Conservation (phyloP, 2,888 invertebrate genomes). For the Erebia epiphron region DNA sequence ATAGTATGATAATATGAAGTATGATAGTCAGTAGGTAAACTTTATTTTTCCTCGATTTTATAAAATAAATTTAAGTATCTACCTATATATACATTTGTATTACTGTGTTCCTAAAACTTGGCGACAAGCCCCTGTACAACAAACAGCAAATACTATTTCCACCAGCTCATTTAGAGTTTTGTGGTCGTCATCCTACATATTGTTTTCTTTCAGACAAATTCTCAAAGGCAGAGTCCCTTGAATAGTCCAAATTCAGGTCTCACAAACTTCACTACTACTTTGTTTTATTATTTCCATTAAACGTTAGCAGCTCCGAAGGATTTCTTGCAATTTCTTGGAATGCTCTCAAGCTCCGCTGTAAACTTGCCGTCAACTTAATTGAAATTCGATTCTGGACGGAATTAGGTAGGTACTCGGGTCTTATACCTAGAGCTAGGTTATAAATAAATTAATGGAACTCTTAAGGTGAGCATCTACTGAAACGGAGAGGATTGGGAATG, state of each 20-base stretch:
- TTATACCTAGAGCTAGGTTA: background rate
- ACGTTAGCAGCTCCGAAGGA: constrained; percentile 49
- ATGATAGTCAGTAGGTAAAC: no score
- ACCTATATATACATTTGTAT: no score
- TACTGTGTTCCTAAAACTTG: no score
- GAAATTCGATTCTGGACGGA: constrained; percentile 41
- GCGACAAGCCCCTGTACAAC: background rate
- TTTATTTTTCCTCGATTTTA: no score
- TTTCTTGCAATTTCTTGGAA: constrained; percentile 42
- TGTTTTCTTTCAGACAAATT: background rate
- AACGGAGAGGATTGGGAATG: no score
- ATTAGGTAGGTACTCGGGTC: constrained; percentile 25
- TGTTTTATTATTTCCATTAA: constrained; percentile 47
- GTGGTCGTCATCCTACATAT: background rate
- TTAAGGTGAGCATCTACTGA: background rate
- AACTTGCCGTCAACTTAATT: constrained; percentile 45
- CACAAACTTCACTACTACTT: constrained; percentile 9
- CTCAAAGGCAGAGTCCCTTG: background rate
- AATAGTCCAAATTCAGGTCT: background rate
- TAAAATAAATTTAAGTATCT: no score
- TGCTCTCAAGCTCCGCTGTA: constrained; percentile 50
- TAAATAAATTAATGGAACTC: constrained; percentile 17
- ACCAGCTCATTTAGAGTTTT: background rate
- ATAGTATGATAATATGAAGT: no score
- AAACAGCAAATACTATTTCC: background rate